These are phyloP conservation scores for Eulithis prunata DNA, from an alignment of 2,888 invertebrate species.

Conservation along the genomic window DNA sequence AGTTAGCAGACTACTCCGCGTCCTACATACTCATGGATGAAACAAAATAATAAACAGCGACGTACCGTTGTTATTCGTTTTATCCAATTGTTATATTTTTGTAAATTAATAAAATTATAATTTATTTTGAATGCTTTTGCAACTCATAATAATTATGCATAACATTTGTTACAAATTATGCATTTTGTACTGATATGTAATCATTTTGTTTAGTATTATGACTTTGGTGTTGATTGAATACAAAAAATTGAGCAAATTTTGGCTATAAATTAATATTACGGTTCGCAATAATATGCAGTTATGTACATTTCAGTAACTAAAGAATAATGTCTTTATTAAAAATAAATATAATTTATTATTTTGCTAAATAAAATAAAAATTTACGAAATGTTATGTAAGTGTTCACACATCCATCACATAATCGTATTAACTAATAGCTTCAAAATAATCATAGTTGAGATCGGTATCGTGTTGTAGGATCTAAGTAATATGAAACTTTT, in stretches of 20 bases:
- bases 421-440: slow-evolving; percentile 74
- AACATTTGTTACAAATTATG: slow-evolving; percentile 62
- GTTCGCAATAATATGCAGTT: slow-evolving; percentile 52
- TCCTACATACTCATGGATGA: background rate
- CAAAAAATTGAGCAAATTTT: slow-evolving; percentile 83
- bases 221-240: slow-evolving; percentile 83
- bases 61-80: background rate
- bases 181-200: slow-evolving; percentile 81
- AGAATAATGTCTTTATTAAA: slow-evolving; percentile 77
- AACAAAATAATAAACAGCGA: background rate
- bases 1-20: background rate
- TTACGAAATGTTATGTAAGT: slow-evolving; percentile 48
- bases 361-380: slow-evolving; percentile 60
- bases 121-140: slow-evolving; percentile 1
- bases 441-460: slow-evolving; percentile 76
- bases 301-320: slow-evolving; percentile 70
- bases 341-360: slow-evolving; percentile 54
- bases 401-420: slow-evolving; percentile 58
- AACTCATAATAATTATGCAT: slow-evolving; percentile 25
- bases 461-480: slow-evolving; percentile 68
- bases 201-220: slow-evolving; percentile 73
- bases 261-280: slow-evolving; percentile 76
- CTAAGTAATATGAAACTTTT: slow-evolving; percentile 21
- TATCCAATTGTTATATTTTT: slow-evolving; percentile 1
- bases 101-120: background rate